phyloP scores from a whole-genome alignment of 1,140 invertebrate genomes.

The Drosophila lini region DNA sequence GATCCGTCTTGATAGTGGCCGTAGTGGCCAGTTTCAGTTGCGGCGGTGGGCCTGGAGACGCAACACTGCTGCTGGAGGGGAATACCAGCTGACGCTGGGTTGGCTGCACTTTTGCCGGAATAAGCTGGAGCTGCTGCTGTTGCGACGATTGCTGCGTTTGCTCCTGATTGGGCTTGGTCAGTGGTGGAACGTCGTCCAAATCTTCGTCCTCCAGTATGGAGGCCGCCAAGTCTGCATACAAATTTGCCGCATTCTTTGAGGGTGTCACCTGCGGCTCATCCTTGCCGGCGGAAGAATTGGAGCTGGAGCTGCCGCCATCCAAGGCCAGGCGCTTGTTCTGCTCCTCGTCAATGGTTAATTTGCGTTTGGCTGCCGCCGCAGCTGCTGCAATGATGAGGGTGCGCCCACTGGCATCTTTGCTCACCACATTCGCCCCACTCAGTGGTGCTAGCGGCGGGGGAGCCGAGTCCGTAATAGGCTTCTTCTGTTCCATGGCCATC shows the following conservation, averaged over 20 bases:
- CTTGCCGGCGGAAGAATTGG: constrained; percentile 64
- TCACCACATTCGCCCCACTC: constrained; percentile 76
- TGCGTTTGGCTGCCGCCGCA: constrained; percentile 79
- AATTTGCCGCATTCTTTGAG: constrained; percentile 89
- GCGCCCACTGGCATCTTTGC: constrained; percentile 83
- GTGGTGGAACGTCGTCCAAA: constrained; percentile 85
- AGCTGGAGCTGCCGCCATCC: constrained; percentile 48
- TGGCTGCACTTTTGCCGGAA: constrained; percentile 65
- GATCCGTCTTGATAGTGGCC: constrained; percentile 84
- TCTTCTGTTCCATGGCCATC: constrained; percentile 65
- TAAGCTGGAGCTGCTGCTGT: constrained; percentile 60
- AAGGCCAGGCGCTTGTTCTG: constrained; percentile 74
- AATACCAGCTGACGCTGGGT: constrained; percentile 63
- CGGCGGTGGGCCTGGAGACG: constrained; percentile 37
- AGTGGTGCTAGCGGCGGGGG: constrained; percentile 86
- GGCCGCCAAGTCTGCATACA: constrained; percentile 89
- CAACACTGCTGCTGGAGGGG: constrained; percentile 42
- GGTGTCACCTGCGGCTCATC: constrained; percentile 85
- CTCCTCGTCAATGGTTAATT: constrained; percentile 85
- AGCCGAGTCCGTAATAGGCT: constrained; percentile 71
- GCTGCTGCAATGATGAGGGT: constrained; percentile 81
- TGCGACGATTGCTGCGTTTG: constrained; percentile 46
- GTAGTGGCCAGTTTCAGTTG: constrained; percentile 76
- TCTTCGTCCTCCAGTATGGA: constrained; percentile 90
- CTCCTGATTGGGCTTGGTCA: constrained; percentile 60